Conservation (phyloP, 2,888 invertebrate species). For the Chaetoderma sp. region DNA sequence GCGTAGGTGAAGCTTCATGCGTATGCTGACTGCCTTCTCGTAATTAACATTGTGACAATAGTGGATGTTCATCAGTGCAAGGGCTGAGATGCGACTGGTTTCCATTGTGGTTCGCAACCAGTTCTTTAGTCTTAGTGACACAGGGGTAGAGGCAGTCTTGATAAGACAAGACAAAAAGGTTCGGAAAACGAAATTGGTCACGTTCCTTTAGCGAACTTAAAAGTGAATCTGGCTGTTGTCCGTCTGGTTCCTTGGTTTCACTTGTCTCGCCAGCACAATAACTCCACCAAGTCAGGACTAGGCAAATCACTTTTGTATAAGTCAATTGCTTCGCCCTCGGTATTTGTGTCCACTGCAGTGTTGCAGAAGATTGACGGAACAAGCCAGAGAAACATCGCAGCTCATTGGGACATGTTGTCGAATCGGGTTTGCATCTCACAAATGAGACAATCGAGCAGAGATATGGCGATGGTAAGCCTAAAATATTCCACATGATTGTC, state of each 20-base stretch:
- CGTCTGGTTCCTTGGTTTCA: background rate
- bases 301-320: background rate
- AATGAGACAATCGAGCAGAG: background rate
- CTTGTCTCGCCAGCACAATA: background rate
- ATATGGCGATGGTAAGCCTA: background rate
- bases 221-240: background rate
- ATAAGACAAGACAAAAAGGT: constrained; percentile 5
- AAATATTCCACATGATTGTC: background rate
- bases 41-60: constrained; percentile 13
- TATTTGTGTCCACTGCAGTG: no score
- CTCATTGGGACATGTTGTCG: no score
- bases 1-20: constrained; percentile 9
- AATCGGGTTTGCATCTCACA: background rate
- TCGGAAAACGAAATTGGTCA: background rate
- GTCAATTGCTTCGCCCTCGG: background rate
- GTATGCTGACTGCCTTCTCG: constrained; percentile 3
- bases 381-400: background rate
- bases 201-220: background rate
- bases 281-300: background rate
- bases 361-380: background rate
- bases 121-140: constrained; percentile 5
- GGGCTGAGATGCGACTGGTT: constrained; percentile 2
- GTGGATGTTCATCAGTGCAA: constrained; percentile 23
- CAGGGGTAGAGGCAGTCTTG: no score
- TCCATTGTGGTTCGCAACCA: background rate